Base-by-base conservation (phyloP, 1,140 invertebrate species). In the Ips typographus region DNA sequence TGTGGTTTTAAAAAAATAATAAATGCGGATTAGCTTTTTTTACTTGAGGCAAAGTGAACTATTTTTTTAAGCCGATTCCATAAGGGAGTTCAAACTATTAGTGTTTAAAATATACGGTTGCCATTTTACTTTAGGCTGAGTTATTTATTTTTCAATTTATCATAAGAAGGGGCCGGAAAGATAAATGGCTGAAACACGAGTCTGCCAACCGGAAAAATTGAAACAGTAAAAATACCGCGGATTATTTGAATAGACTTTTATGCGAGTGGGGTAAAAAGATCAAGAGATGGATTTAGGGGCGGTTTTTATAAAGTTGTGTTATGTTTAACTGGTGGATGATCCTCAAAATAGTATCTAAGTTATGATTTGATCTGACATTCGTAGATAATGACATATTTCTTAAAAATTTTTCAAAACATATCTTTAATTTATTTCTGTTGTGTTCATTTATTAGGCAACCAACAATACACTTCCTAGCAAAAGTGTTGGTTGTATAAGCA, bases 1-100 rank as follows among this genome's bases (percentile, higher is more conserved):
- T 71, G 69, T 52, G 56, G 56, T 39, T 40, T 39, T 38, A 55
- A 41, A 41, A 6, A 41, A 40, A 41, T 55, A 58, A 40, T 58
- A 40, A 58, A 58, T 58, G 40, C 7, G 56, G 56, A 58, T 58
- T 58, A 58, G 56, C n/a, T 47, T 47, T 47, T 47, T 47, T 47
- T 5, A 47, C 4, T 47, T 5, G n/a, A 5, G n/a, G 44, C 44
- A 4, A 5, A 47, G n/a, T 4, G 44, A 5, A 47, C 4, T 5
- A 47, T 47, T 4, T 47, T 47, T 47, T 47, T 47, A 5, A 5
- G 4, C n/a, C 44, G 4, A 5, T 47, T 47, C 4, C 4, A 47
- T 47, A 47, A 47, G 4, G 4, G 4, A 47, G 4, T 47, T 47
- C 44, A 47, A 47, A 47, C 4, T 5, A 4, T 47, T 47, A 47